Base-by-base conservation (phyloP, 2,113 vertebrate genomes). In the Litocranius walleri region DNA sequence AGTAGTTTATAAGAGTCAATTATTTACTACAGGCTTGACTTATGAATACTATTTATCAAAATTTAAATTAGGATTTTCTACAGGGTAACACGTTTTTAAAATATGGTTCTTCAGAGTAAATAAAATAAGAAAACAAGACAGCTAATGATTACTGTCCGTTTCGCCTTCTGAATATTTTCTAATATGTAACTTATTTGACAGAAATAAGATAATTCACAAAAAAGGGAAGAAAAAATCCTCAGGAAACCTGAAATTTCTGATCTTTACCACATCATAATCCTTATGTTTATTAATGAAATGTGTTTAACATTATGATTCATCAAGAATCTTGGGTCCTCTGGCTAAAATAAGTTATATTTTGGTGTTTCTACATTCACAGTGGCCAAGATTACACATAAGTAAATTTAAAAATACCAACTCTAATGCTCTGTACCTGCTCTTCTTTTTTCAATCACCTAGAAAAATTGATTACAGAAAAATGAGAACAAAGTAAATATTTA, bases 261-360 rank as follows among this genome's bases (percentile, higher is more conserved):
- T 23, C 14, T 33, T 91, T 71, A 81, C 17, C 1, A 33, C 23
- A 97, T 54, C 7, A 88, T 93, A 97, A 96, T 64, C 13, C 36
- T 80, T 30, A 25, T 52, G 19, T 57, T 87, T 78, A 82, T n/a
- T 61, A 86, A 83, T 23, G 10, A 90, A 90, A 40, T 3, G 6
- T 56, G 17, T 94, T 93, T 83, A 90, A 89, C 74, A 90, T 43
- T 45, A 33, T 48, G 17, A 86, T 36, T 91, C 67, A 95, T 40
- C 67, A 83, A 84, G 33, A 91, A 93, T 45, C 33, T 61, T 93
- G 61, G 50, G 33, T 87, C 4, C 78, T 90, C 43, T 71, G 16
- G 61, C 43, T 95, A 90, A 96, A 96, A 82, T 64, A 92, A 95
- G 54, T 40, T 6, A 80, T 88, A 93, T 48, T 90, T 96, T 92